A percentile compares a stretch with the other conserved stretches of the same genome.
Conservation (phyloP, 2,888 invertebrate genomes). For the Lasioglossum oenotherae region DNA sequence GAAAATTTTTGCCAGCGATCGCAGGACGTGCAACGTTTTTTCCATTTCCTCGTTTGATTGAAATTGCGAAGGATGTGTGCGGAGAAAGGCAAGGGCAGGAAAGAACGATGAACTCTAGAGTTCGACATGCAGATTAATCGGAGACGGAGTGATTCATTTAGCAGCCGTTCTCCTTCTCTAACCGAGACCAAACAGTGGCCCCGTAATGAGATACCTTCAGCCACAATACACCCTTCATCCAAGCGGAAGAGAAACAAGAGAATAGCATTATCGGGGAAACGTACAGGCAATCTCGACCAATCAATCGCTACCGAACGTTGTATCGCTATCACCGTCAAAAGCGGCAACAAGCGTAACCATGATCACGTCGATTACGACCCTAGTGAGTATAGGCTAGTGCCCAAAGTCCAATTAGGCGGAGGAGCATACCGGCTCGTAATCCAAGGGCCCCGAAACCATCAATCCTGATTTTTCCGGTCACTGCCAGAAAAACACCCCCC, state of each 20-base stretch:
- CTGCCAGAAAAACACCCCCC: not conserved
- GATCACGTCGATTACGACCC: conserved; percentile 42
- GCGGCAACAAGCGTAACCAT: conserved; percentile 45
- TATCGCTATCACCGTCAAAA: conserved; percentile 62
- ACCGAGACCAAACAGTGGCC: conserved; percentile 76
- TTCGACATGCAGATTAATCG: conserved; percentile 76
- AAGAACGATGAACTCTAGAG: conserved; percentile 50
- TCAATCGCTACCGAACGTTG: conserved; percentile 64
- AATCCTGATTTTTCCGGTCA: not conserved
- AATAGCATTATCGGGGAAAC: conserved; percentile 81
- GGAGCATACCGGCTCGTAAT: conserved; percentile 24
- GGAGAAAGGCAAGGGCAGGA: not conserved
- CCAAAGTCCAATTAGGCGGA: conserved; percentile 45
- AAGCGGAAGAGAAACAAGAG: conserved; percentile 83
- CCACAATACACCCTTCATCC: conserved; percentile 82
- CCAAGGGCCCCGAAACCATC: not conserved
- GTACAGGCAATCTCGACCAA: conserved; percentile 73
- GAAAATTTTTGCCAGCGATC: not conserved
- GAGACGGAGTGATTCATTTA: conserved; percentile 63
- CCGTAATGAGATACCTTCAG: conserved; percentile 79
- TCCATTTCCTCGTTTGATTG: not conserved
- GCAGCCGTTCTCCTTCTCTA: conserved; percentile 56
- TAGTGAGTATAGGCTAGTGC: conserved; percentile 15
- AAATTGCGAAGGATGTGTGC: not conserved
- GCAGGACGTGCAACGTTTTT: not conserved